phyloP scores from a whole-genome alignment of 2,888 invertebrate species.

The Aricia artaxerxes region DNA sequence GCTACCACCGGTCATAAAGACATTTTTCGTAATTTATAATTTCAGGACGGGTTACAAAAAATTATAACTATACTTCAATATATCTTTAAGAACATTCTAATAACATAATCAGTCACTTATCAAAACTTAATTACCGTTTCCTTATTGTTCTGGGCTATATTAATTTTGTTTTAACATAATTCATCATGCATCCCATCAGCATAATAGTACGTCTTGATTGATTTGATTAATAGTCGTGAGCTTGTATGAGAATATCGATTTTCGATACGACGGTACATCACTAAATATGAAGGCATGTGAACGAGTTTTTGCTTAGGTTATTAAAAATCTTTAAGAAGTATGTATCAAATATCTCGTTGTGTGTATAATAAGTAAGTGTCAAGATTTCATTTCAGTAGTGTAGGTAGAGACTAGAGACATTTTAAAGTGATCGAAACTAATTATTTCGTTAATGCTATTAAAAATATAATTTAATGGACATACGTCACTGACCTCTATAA shows the following conservation, averaged over 20 bases:
- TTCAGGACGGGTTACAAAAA: too few relatives aligned
- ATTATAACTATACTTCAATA: neutral
- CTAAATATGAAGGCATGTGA: neutral
- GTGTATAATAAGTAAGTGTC: too few relatives aligned
- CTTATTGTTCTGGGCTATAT: neutral
- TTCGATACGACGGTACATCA: neutral
- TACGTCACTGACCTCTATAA: too few relatives aligned
- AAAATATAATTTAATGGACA: too few relatives aligned
- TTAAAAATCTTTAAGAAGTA: neutral
- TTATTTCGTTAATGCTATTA: too few relatives aligned
- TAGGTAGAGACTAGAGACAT: too few relatives aligned
- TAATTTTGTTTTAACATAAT: conserved; percentile 10
- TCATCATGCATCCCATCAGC: conserved; percentile 11
- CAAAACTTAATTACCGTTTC: neutral
- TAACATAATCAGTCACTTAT: conserved; percentile 21
- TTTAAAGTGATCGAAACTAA: too few relatives aligned
- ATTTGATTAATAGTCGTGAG: conserved; percentile 9
- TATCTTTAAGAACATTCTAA: neutral
- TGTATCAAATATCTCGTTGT: too few relatives aligned
- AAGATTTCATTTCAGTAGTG: too few relatives aligned
- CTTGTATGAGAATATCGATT: neutral
- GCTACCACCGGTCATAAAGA: too few relatives aligned
- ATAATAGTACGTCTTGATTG: conserved; percentile 18
- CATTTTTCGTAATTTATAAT: too few relatives aligned
- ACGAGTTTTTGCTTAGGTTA: neutral